These are phyloP conservation scores for Melanostoma mellinum DNA, from an alignment of 2,888 invertebrate species.

Conservation along the genomic window DNA sequence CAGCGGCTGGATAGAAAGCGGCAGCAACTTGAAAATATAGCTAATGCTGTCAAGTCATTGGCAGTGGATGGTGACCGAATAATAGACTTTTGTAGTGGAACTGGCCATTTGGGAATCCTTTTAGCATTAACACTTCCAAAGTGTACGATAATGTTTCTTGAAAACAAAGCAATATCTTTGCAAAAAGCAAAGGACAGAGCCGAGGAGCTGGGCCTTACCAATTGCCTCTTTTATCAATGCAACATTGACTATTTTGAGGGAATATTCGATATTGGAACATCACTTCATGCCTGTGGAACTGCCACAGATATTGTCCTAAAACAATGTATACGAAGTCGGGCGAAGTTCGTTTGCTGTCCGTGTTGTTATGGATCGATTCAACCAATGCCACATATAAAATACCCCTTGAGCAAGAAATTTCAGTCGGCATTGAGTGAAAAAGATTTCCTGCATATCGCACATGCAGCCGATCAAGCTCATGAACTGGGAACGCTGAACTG, in stretches of 20 bases:
- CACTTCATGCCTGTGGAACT: conserved; percentile 96
- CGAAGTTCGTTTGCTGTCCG: conserved; percentile 94
- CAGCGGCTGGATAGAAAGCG: conserved; percentile 89
- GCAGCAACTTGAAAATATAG: conserved; percentile 93
- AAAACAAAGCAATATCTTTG: conserved; percentile 95
- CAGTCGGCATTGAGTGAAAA: conserved; percentile 81
- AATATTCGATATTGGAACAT: conserved; percentile 92
- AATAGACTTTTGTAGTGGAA: conserved; percentile 97
- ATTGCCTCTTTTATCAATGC: conserved; percentile 92
- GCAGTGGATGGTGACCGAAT: conserved; percentile 87
- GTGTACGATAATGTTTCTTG: conserved; percentile 91
- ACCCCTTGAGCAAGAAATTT: conserved; percentile 90
- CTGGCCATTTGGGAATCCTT: conserved; percentile 95
- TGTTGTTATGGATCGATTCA: conserved; percentile 96
- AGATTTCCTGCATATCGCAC: conserved; percentile 90
- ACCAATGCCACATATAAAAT: conserved; percentile 87
- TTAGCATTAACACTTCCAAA: conserved; percentile 90
- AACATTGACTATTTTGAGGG: conserved; percentile 95
- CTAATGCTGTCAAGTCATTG: conserved; percentile 88
- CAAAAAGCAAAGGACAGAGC: conserved; percentile 88
- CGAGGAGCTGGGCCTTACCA: conserved; percentile 85
- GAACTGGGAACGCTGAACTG: conserved; percentile 82
- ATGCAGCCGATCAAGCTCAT: conserved; percentile 96
- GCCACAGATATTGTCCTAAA: conserved; percentile 96
- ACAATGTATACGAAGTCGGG: conserved; percentile 89